Evolutionary conservation across 2,888 invertebrate species (phyloP).

Genomic region (Notodonta dromedarius): DNA sequence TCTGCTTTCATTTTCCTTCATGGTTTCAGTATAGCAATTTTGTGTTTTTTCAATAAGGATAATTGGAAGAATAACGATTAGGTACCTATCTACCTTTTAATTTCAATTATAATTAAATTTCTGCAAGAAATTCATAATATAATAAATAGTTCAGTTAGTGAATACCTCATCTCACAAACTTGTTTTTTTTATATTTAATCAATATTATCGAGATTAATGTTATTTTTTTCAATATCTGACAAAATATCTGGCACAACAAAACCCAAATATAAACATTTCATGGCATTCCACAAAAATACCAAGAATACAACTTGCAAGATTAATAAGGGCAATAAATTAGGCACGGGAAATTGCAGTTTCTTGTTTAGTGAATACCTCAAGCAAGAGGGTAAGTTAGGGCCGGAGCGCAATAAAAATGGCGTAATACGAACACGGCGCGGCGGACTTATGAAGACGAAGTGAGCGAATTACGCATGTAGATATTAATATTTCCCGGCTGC

Average conservation of each 20-base stretch:
- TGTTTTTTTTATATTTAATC: too few relatives aligned
- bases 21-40: conserved; percentile 4
- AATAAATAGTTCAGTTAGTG: too few relatives aligned
- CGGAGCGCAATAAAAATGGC: conserved; percentile 63
- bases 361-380: conserved; percentile 69
- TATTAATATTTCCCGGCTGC: conserved; percentile 54
- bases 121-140: too few relatives aligned
- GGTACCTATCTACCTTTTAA: too few relatives aligned
- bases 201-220: too few relatives aligned
- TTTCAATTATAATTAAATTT: too few relatives aligned
- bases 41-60: too few relatives aligned
- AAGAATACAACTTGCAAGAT: conserved; percentile 65
- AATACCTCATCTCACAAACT: too few relatives aligned
- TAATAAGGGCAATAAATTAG: conserved; percentile 71
- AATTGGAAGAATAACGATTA: too few relatives aligned
- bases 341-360: conserved; percentile 72
- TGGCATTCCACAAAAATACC: conserved; percentile 45
- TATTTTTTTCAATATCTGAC: too few relatives aligned
- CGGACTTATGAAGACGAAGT: conserved; percentile 65
- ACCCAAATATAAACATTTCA: conserved; percentile 19
- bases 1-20: conserved; percentile 4
- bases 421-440: conserved; percentile 52
- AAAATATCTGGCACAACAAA: not conserved
- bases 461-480: conserved; percentile 62
- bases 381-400: conserved; percentile 44